Evolutionary conservation across 30 jellyfish, hydroid and myxozoan genomes (phyloP), one percentile per base, ranked within the genome.

Genomic region (Euphysa ruthae): DNA sequence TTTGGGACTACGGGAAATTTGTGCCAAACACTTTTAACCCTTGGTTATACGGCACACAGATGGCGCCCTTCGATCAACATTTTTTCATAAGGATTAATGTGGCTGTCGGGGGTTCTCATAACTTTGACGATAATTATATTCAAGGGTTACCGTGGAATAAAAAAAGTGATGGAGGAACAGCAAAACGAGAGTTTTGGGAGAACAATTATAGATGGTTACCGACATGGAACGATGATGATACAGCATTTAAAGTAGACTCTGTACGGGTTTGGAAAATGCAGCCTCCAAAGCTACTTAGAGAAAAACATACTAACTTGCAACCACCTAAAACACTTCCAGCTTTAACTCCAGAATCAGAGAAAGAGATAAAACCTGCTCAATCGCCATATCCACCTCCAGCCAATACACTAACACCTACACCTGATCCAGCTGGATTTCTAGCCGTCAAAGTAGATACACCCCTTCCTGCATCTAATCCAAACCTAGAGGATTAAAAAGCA

Each of bases 51-150:
- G 94, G 94, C 22, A 64, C 30, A 16, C 73, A 74, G 24, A 63
- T 82, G 84, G 94, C 94, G 19, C 94, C 94, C 0, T 82, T 82
- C 49, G 94, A 82, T 58, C 84, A 82, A 35, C 80, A 82, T 16
- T 82, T 82, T 31, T 74, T 1, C 44, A 73, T 82, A 23, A 82
- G 73, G 8, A 56, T 82, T 75, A 82, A 82, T 61, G 78, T 74
- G 6, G 94, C 94, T 10, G 94, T 82, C 6, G 94, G 94, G 6
- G 84, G 94, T 21, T 43, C 80, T 1, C 54, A 62, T 31, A 70
- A 68, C 24, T 82, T 82, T 33, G 73, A 73, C 35, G 91, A 73
- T 22, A 77, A 72, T 32, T 74, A 33, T 30, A 18, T 5, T 25
- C 94, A 89, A 0, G 55, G 44, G 49, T 55, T 35, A 52, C 94